phyloP scores from a whole-genome alignment of 2,113 vertebrate species.

The Parus major region DNA sequence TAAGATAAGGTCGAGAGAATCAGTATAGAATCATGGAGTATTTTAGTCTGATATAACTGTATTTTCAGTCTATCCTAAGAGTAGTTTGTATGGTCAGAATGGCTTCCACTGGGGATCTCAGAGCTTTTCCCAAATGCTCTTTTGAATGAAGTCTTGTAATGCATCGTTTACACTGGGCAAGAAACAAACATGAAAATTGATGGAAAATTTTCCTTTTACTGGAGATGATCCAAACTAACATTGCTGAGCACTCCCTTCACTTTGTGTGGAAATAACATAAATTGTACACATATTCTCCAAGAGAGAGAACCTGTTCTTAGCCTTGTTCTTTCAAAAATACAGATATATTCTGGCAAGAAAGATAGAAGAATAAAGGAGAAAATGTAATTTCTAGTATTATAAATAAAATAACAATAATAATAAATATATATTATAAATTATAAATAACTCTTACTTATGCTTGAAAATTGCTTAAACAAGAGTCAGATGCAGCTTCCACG shows the following conservation, averaged over 20 bases:
- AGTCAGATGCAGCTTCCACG: background rate
- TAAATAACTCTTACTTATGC: background rate
- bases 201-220: background rate
- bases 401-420: too few species aligned
- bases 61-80: background rate
- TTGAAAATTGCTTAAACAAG: background rate
- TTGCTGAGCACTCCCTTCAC: background rate
- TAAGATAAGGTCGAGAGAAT: background rate
- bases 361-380: background rate
- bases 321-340: background rate
- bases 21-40: background rate
- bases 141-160: background rate
- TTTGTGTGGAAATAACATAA: background rate
- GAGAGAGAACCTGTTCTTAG: background rate
- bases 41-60: background rate
- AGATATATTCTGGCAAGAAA: background rate
- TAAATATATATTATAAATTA: too few species aligned
- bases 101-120: background rate
- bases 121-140: background rate
- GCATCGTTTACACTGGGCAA: fast-evolving
- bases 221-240: background rate
- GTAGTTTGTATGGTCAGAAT: background rate
- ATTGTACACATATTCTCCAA: background rate
- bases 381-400: background rate
- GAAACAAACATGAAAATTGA: background rate